Evolutionary conservation across 2,113 vertebrate species (phyloP).

Genomic region (Onychostruthus taczanowskii): DNA sequence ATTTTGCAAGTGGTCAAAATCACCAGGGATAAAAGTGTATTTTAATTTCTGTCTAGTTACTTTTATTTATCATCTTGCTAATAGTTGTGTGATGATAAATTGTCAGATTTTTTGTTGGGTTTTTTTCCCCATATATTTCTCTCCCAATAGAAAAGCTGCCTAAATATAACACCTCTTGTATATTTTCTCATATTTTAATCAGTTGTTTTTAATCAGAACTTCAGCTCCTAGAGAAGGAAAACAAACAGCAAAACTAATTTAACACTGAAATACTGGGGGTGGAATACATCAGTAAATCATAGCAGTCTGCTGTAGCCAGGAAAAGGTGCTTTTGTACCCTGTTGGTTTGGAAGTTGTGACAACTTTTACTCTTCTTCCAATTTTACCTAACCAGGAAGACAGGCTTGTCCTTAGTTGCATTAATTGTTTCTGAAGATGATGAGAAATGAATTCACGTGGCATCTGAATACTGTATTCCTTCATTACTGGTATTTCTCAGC

Average conservation of each 20-base stretch:
- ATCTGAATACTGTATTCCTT: neutral
- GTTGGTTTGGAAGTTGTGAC: neutral
- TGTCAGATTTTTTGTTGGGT: neutral
- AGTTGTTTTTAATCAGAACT: neutral
- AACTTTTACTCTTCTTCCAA: neutral
- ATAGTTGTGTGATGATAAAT: neutral
- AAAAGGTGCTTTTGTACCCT: neutral
- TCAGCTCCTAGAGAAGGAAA: neutral
- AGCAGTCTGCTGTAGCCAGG: neutral
- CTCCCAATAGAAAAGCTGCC: neutral
- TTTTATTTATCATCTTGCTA: neutral
- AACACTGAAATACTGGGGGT: neutral
- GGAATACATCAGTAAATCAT: neutral
- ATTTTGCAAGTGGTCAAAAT: conserved; percentile 1
- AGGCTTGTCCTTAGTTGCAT: neutral
- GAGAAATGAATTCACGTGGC: neutral
- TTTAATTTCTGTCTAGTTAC: neutral
- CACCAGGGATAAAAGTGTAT: neutral
- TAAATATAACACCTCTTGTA: neutral
- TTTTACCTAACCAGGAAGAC: neutral
- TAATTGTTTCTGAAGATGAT: neutral
- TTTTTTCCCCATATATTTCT: neutral
- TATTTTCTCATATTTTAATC: neutral
- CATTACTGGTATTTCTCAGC: neutral
- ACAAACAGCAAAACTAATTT: neutral